Percentiles rank a stretch among this genome's conserved stretches.
phyloP scores from a whole-genome alignment of 2,888 invertebrate species.

The Eupithecia centaureata region DNA sequence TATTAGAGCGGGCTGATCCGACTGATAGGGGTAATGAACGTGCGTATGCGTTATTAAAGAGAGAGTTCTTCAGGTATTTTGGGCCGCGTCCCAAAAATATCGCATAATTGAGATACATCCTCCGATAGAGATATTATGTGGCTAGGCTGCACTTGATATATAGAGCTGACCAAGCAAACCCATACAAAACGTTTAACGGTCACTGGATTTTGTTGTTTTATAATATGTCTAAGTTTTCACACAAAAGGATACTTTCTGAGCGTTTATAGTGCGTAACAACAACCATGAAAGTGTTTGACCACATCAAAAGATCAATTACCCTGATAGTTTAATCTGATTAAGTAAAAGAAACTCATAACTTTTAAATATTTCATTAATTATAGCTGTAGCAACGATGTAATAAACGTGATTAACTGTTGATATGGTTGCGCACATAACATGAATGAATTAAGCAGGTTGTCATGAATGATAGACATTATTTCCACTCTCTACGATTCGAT shows the following conservation, averaged over 20 bases:
- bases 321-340: slow-evolving; percentile 1
- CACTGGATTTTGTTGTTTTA: background rate
- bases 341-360: background rate
- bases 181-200: background rate
- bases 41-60: slow-evolving; percentile 58
- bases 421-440: slow-evolving; percentile 35
- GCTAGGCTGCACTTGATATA: background rate
- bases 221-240: background rate
- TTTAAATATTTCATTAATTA: slow-evolving; percentile 15
- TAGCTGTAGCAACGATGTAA: slow-evolving; percentile 27
- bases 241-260: background rate
- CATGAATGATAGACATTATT: slow-evolving; percentile 33
- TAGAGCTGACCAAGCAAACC: background rate
- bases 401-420: slow-evolving; percentile 32
- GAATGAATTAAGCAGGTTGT: slow-evolving; percentile 36
- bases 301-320: slow-evolving; percentile 2
- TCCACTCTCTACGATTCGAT: slow-evolving; percentile 37
- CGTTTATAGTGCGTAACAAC: background rate
- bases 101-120: background rate
- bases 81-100: slow-evolving; percentile 27
- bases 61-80: slow-evolving; percentile 59
- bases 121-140: background rate
- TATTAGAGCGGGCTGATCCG: slow-evolving; percentile 74
- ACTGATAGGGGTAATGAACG: slow-evolving; percentile 69
- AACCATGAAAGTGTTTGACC: background rate